Evolutionary conservation across 2,797 vertebrate species (phyloP), one percentile per base, ranked within the genome.

Genomic region (Gymnodraco acuticeps): DNA sequence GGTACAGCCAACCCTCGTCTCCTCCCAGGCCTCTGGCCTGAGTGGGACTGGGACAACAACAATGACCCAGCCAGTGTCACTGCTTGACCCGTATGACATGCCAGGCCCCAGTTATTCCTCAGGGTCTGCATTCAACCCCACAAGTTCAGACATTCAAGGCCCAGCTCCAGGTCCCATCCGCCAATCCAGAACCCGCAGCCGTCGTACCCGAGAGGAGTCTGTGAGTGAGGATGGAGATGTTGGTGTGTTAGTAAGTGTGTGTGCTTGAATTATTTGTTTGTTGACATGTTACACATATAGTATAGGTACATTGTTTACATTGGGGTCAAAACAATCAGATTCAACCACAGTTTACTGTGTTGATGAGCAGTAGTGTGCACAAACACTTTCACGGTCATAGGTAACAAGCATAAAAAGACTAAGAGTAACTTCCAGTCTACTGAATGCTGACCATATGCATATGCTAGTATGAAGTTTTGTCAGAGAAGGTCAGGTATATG

Each of bases 1-100:
- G 93, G 97, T 98, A 66, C 98, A 99, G 77, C 97, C 98, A 10
- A 98, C 98, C 63, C 96, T 99, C 70, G 96, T 97, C 92, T 98
- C 98, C 72, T 99, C 98, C 2, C 96, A 98, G 92, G 97, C 98
- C 63, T 96, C 96, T 82, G 96, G 96, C 38, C 97, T 96, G 54
- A 95, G 96, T 55, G 82, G 81, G 64, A 91, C 88, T n/a, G 95
- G 93, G 66, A 92, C 94, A 1, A 87, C 94, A 0, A 92, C 93
- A 78, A 94, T 96, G 93, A 95, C 95, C 1, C 95, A 95, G 73
- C 91, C 94, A 0, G 93, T 93, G 41, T 90, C 95, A 0, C 88
- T 96, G 48, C 95, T 96, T 20, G 97, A 98, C 84, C 97, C 97
- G 0, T 99, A 97, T n/a, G 97, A 99, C 88, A 89, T 98, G 75